A percentile compares a stretch with the other conserved stretches of the same genome.
Conservation (phyloP, 2,113 vertebrate species). For the rat (Rattus norvegicus) region GRCr8 NC_086029.1:63524501-63525000, state of each 20-base stretch:
- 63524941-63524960: constrained; percentile 5
- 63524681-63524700: not conserved
- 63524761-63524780: not conserved
- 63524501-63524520: not conserved
- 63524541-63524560: not conserved
- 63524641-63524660: not conserved
- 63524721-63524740: not conserved
- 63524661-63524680: not conserved
- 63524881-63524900: not conserved
- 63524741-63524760: not conserved
- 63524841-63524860: not conserved
- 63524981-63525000: not conserved
- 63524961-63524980: not conserved
- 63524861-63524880: not conserved
- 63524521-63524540: not conserved
- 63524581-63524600: constrained; percentile 31
- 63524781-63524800: not conserved
- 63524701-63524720: constrained; percentile 46
- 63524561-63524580: not conserved
- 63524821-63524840: not conserved
- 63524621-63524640: constrained; percentile 10
- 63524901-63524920: not conserved
- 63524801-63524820: not conserved
- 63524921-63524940: not conserved
- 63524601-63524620: constrained; percentile 13